Evolutionary conservation across 2,888 invertebrate genomes (phyloP).

Genomic region (Sceliomorpha sp.): DNA sequence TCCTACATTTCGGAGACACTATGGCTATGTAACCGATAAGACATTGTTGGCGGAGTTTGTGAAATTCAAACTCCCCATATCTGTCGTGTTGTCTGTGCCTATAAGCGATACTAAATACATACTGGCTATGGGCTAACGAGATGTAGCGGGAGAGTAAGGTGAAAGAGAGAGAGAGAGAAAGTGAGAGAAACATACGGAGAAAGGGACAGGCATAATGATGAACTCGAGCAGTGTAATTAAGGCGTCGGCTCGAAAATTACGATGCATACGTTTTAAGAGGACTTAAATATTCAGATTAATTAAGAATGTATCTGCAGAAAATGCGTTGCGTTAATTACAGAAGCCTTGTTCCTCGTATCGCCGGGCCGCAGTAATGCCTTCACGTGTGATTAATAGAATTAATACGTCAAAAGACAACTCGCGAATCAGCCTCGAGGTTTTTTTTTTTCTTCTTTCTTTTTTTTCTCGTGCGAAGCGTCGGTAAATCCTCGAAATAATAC

Average conservation of each 20-base stretch:
- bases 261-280: slow-evolving; percentile 29
- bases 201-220: slow-evolving; percentile 16
- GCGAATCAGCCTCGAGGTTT: too few species aligned
- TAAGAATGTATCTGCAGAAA: slow-evolving; percentile 35
- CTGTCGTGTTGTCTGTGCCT: slow-evolving; percentile 25
- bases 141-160: slow-evolving; percentile 1
- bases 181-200: not conserved
- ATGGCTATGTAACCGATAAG: slow-evolving; percentile 51
- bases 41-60: slow-evolving; percentile 41
- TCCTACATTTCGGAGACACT: slow-evolving; percentile 35
- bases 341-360: slow-evolving; percentile 30
- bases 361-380: slow-evolving; percentile 10
- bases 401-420: slow-evolving; percentile 29
- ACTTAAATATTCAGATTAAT: slow-evolving; percentile 43
- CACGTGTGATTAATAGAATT: slow-evolving; percentile 31
- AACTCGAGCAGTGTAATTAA: slow-evolving; percentile 34
- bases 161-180: not conserved
- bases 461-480: not conserved
- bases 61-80: slow-evolving; percentile 35
- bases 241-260: slow-evolving; percentile 25
- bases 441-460: too few species aligned
- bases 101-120: slow-evolving; percentile 4
- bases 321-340: slow-evolving; percentile 35
- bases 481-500: too few species aligned
- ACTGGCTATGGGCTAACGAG: slow-evolving; percentile 1